A percentile compares a stretch with the other conserved stretches of the same genome.
Evolutionary conservation across 2,113 vertebrate genomes (phyloP).

Genomic region (Cyanoramphus novaezelandiae): DNA sequence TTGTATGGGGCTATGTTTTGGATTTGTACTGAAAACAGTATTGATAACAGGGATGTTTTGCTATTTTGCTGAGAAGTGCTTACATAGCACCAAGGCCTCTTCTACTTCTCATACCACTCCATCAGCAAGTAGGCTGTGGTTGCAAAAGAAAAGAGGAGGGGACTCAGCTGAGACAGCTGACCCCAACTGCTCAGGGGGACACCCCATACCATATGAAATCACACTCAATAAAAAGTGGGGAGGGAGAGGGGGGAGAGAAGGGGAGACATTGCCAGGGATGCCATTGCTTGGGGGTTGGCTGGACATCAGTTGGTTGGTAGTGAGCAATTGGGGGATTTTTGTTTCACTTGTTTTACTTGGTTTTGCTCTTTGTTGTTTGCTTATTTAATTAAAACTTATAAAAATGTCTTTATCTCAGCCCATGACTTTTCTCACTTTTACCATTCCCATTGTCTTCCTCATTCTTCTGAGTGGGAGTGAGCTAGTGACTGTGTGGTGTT

Average conservation of each 20-base stretch:
- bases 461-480: neutral
- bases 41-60: neutral
- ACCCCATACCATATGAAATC: too few species aligned
- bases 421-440: neutral
- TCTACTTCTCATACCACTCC: neutral
- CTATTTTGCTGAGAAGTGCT: neutral
- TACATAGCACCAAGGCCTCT: neutral
- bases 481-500: neutral
- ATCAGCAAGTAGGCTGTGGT: neutral
- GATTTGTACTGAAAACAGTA: neutral
- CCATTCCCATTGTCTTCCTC: neutral
- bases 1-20: neutral
- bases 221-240: neutral
- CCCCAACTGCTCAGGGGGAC: neutral
- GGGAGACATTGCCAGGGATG: neutral
- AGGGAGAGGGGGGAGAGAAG: neutral
- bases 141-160: neutral
- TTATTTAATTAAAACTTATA: neutral
- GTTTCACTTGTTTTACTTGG: neutral
- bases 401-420: neutral
- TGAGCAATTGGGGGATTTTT: neutral
- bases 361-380: neutral
- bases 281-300: neutral
- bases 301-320: accelerated
- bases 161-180: neutral